These are phyloP conservation scores for Drosophila ezoana DNA, from an alignment of 2,888 invertebrate genomes.

Conservation along the genomic window DNA sequence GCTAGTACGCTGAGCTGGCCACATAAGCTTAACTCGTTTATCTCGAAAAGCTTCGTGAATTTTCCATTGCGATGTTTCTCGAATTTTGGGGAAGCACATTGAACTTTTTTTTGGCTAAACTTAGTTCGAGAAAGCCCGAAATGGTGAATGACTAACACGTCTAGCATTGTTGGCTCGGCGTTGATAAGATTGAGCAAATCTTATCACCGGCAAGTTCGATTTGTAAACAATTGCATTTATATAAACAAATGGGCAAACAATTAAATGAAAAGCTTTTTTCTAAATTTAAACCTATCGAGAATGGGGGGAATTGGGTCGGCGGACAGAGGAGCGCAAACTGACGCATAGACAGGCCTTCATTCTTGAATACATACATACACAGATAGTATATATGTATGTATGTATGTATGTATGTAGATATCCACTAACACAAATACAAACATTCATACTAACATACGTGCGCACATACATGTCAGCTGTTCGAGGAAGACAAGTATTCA, in stretches of 20 bases:
- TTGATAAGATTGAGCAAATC: constrained; percentile 39
- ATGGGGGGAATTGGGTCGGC: constrained; percentile 44
- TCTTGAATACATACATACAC: background rate
- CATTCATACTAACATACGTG: constrained; percentile 16
- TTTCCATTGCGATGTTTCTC: constrained; percentile 23
- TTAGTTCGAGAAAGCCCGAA: constrained; percentile 17
- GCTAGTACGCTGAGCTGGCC: constrained; percentile 10
- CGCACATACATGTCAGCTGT: constrained; percentile 31
- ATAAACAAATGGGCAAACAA: constrained; percentile 31
- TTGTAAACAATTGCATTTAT: constrained; percentile 33
- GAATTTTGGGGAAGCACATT: constrained; percentile 20
- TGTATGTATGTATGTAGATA: background rate
- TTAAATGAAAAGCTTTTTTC: constrained; percentile 35
- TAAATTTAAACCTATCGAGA: constrained; percentile 11
- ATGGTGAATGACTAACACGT: constrained; percentile 36
- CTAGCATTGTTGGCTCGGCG: background rate
- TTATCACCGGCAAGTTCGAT: constrained; percentile 53
- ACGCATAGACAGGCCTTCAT: constrained; percentile 23
- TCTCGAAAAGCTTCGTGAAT: constrained; percentile 34
- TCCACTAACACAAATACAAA: background rate
- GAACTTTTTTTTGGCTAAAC: constrained; percentile 16
- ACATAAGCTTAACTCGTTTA: constrained; percentile 8
- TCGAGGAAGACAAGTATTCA: constrained; percentile 21
- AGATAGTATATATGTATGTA: background rate
- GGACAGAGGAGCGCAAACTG: constrained; percentile 13